These are phyloP conservation scores for Silurus lanzhouensis DNA, from an alignment of 2,797 vertebrate species.

Conservation along the genomic window DNA sequence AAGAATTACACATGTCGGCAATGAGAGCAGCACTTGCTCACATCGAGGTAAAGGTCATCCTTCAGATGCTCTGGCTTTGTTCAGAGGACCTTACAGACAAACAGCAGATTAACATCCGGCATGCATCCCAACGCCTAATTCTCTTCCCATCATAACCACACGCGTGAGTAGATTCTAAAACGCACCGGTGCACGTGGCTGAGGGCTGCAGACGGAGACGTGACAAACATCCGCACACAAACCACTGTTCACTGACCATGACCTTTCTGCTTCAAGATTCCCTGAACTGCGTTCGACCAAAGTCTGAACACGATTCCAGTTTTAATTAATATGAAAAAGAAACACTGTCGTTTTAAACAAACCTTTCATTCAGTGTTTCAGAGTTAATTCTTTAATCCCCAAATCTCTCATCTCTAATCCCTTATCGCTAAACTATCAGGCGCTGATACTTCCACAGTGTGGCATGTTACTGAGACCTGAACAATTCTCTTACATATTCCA, in stretches of 20 bases:
- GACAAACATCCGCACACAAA: neutral
- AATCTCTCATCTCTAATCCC: neutral
- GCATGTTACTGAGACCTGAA: neutral
- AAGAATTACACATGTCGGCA: conserved; percentile 72
- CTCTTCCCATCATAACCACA: conserved; percentile 37
- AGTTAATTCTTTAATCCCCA: neutral
- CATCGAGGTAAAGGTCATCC: conserved; percentile 71
- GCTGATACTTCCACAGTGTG: neutral
- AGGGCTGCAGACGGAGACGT: conserved; percentile 14
- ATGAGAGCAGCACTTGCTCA: conserved; percentile 57
- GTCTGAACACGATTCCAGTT: neutral
- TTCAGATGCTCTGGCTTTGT: conserved; percentile 66
- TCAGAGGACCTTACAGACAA: conserved; percentile 52
- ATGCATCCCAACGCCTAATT: conserved; percentile 43
- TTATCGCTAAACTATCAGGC: neutral
- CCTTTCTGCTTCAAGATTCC: neutral
- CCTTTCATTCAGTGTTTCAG: neutral
- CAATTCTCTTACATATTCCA: neutral
- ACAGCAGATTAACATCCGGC: conserved; percentile 30
- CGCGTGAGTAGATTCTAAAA: conserved; percentile 14
- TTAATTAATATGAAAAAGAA: neutral
- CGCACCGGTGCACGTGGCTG: neutral
- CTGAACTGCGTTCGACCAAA: neutral
- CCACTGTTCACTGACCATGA: neutral
- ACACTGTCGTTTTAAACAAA: neutral